A percentile compares a stretch with the other conserved stretches of the same genome.
phyloP scores from a whole-genome alignment of 2,797 vertebrate species.

The Tenualosa ilisha region DNA sequence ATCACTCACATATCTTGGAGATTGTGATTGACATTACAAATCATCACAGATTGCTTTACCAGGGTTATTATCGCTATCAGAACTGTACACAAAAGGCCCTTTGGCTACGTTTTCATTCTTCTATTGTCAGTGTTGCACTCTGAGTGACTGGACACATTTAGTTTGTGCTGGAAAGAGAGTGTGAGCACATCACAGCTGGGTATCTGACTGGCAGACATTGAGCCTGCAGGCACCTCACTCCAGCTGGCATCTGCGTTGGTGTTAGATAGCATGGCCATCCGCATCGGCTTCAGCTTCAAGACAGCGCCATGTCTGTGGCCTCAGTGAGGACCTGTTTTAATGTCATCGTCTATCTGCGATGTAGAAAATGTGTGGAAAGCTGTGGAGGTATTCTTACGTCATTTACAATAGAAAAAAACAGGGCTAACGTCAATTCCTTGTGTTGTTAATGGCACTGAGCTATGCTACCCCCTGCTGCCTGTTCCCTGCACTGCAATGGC shows the following conservation, averaged over 20 bases:
- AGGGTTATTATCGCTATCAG: no score
- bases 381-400: background rate
- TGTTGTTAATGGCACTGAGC: background rate
- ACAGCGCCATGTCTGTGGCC: background rate
- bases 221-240: background rate
- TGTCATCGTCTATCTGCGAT: background rate
- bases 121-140: background rate
- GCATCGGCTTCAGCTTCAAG: background rate
- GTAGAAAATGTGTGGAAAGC: background rate
- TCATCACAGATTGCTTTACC: background rate
- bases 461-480: slow-evolving; percentile 5
- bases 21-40: background rate
- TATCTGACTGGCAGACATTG: slow-evolving; percentile 38
- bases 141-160: background rate
- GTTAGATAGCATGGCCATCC: background rate
- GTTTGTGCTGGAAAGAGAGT: background rate
- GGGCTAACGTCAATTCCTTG: background rate
- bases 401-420: background rate
- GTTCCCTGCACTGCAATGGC: background rate
- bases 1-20: background rate
- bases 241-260: slow-evolving; percentile 29
- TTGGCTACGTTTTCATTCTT: no score
- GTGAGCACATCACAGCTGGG: slow-evolving; percentile 28
- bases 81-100: background rate
- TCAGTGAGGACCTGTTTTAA: background rate